Evolutionary conservation across 2,797 vertebrate genomes (phyloP).

Genomic region (Prionace glauca): DNA sequence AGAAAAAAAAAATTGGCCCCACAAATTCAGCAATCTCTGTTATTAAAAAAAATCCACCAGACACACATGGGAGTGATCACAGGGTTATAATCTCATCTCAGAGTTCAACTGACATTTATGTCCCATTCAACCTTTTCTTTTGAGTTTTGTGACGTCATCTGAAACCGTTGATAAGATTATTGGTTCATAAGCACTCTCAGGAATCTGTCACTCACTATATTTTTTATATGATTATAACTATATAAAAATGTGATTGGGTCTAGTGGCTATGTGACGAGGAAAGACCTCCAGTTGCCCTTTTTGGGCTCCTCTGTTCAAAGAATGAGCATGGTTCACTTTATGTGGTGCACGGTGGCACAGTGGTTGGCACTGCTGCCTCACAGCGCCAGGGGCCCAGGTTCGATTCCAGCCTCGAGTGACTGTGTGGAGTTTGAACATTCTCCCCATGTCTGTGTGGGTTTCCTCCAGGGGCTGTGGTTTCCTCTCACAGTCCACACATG

Average conservation of each 20-base stretch:
- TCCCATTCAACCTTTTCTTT: constrained; percentile 16
- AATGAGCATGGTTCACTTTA: background rate
- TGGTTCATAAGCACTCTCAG: constrained; percentile 4
- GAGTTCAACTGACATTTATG: constrained; percentile 23
- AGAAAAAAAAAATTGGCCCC: background rate
- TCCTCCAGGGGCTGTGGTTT: too few species aligned
- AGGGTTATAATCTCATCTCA: constrained; percentile 23
- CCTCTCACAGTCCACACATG: too few species aligned
- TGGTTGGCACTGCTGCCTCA: too few species aligned
- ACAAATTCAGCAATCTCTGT: constrained; percentile 17
- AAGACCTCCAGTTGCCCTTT: constrained; percentile 17
- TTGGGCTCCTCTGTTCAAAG: background rate
- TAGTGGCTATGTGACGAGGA: background rate
- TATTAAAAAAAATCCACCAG: background rate
- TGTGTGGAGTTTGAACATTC: too few species aligned
- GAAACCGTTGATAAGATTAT: constrained; percentile 27
- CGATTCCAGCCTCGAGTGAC: too few species aligned
- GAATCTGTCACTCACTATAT: constrained; percentile 12
- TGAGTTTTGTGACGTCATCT: constrained; percentile 28
- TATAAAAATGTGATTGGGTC: background rate
- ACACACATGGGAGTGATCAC: constrained; percentile 21
- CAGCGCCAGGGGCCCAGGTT: too few species aligned
- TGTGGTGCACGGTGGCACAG: too few species aligned
- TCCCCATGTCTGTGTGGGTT: too few species aligned
- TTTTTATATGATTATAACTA: constrained; percentile 7